Conservation (phyloP, 1,140 invertebrate genomes). For the Drosophila tristis region DNA sequence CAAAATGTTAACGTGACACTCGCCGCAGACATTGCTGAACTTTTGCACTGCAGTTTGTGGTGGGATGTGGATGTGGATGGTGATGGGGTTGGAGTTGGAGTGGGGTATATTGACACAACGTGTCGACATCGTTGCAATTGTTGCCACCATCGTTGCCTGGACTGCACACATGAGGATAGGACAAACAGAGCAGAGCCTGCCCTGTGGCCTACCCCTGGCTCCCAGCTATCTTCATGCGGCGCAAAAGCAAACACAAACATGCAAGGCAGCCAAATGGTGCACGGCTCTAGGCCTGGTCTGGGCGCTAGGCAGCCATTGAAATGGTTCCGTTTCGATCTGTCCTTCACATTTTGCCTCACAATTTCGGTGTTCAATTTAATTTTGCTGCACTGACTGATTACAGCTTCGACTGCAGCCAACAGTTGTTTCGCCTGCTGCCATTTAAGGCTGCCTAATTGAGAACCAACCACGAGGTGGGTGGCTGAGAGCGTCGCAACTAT, state of each 20-base stretch:
- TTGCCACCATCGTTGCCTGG: conserved; percentile 18
- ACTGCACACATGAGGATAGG: conserved; percentile 34
- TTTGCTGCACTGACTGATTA: conserved; percentile 59
- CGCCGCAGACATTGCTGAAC: conserved; percentile 25
- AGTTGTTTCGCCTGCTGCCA: conserved; percentile 25
- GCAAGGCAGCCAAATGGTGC: conserved; percentile 32
- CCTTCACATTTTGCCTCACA: background rate
- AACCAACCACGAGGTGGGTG: conserved; percentile 7
- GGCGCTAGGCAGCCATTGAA: background rate
- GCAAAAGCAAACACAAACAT: conserved; percentile 54
- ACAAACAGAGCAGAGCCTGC: conserved; percentile 26
- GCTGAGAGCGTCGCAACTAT: conserved; percentile 36
- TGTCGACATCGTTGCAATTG: conserved; percentile 55
- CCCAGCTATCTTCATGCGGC: background rate
- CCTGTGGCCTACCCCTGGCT: background rate
- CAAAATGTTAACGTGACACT: conserved; percentile 23
- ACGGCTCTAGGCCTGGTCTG: background rate
- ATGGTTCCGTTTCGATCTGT: conserved; percentile 17
- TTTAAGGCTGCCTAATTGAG: conserved; percentile 45
- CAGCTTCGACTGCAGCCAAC: conserved; percentile 30
- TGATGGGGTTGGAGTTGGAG: no score
- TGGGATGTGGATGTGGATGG: background rate
- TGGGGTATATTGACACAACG: conserved; percentile 57
- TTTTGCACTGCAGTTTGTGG: conserved; percentile 42
- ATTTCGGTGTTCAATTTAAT: conserved; percentile 49